Base-by-base conservation (phyloP, 2,797 vertebrate species). In the Australoheros facetus region DNA sequence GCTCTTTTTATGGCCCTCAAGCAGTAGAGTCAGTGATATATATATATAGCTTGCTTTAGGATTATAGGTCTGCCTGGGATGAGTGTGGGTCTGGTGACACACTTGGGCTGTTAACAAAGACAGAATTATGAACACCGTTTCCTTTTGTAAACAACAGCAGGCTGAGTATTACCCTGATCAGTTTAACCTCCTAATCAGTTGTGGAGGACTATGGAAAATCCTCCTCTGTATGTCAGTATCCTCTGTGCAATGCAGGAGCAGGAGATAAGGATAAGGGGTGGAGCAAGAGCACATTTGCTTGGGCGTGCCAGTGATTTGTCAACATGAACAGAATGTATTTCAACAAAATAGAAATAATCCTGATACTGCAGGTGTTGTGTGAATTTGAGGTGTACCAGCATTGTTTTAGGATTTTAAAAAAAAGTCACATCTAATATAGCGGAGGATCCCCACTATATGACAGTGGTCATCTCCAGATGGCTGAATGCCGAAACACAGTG, bases 391-490 rank as follows among this genome's bases (percentile, higher is more conserved):
- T 10, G 0, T 28, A 14, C 28, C 19, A 13, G 56, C 55, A 23
- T 19, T 60, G 75, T 56, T 42, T 56, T n/a, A 26, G 80, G 75
- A 82, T 30, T 30, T 30, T 19, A 77, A 75, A 19, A 48, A 37
- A 57, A 56, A 19, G 12, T 79, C 54, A 66, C 55, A 71, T 82
- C 30, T n/a, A 55, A 75, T 28, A 42, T 74, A 53, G 72, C 56
- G 5, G 58, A 79, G 55, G 32, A 48, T 75, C 3, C 19, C 53
- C 19, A 2, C 60, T 77, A 51, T 77, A 57, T 62, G 80, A 34
- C 59, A 70, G 58, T 21, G 84, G 82, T 87, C 86, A 66, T 74
- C 88, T 90, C 88, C 91, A 94, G 92, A 94, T 94, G 93, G 92
- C 89, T 53, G 39, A 21, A 79, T 30, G 87, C 88, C 87, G 79